Evolutionary conservation across 2,113 vertebrate species (phyloP), one percentile per base, ranked within the genome.

Genomic region (Alethe diademata): DNA sequence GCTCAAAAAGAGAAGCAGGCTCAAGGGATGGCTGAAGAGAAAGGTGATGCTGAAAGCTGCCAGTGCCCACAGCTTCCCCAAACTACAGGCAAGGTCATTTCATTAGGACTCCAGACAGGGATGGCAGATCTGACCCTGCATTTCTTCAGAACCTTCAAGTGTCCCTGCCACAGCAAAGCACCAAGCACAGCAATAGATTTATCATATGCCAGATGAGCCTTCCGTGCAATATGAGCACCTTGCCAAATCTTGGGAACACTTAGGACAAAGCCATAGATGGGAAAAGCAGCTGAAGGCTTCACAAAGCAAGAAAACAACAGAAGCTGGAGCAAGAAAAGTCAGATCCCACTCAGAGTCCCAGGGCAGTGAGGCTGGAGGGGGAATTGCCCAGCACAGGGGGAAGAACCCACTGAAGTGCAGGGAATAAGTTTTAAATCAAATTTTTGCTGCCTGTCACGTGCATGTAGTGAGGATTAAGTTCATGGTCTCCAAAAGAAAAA

Each of bases 191-290:
- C 23, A 17, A 78, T 14, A 73, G 72, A 91, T 84, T 90, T 80
- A 93, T 79, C 80, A 54, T 15, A 29, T 38, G 58, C 80, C 82
- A 86, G 86, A 88, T 14, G 69, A 95, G 88, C 66, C 48, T n/a
- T 87, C 40, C 35, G 53, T 91, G 78, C 96, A 91, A 8, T 7
- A 28, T 2, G 40, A 97, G 85, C 94, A 96, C 94, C 92, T 96
- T 94, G 94, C 94, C 95, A 97, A 90, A 94, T 71, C 79, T 92
- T 88, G 92, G 95, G 83, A 93, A 95, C 92, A 84, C 69, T 95
- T 48, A 91, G 91, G 96, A 95, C 91, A 86, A 36, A 94, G 69
- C 94, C 96, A 93, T 94, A 97, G 94, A 95, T 94, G 95, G 95
- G 14, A 95, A 96, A 94, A 93, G 76, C 91, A 91, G 95, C 88